Evolutionary conservation across 2,113 vertebrate species (phyloP).

Genomic region (Salvelinus alpinus): DNA sequence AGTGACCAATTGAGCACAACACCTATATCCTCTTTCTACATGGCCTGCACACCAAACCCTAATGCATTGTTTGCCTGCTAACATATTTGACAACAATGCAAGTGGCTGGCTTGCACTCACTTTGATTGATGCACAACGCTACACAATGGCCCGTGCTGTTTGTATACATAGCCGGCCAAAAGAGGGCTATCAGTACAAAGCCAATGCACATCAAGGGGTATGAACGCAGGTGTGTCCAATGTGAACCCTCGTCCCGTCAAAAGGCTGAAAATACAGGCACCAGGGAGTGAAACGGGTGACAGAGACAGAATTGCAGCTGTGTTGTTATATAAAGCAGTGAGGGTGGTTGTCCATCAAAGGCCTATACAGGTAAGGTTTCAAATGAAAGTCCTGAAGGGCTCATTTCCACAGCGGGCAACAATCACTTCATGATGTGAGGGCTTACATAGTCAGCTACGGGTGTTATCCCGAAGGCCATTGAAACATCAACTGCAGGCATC

Average conservation of each 20-base stretch:
- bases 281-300: conserved; percentile 4
- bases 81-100: conserved; percentile 18
- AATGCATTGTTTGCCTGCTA: conserved; percentile 37
- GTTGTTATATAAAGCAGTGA: conserved; percentile 14
- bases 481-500: not conserved
- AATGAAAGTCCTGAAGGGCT: conserved; percentile 29
- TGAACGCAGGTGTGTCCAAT: conserved; percentile 38
- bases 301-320: conserved; percentile 20
- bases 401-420: conserved; percentile 29
- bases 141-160: conserved; percentile 30
- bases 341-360: conserved; percentile 6
- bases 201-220: conserved; percentile 31
- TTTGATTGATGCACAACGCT: conserved; percentile 38
- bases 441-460: conserved; percentile 33
- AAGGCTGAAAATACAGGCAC: conserved; percentile 22
- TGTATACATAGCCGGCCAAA: conserved; percentile 19
- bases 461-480: conserved; percentile 25
- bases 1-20: conserved; percentile 25
- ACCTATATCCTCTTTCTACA: conserved; percentile 3
- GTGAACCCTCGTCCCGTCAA: conserved; percentile 27
- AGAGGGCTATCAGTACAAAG: conserved; percentile 47
- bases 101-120: conserved; percentile 40
- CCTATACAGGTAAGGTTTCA: conserved; percentile 12
- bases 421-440: conserved; percentile 9
- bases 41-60: not conserved